These are phyloP conservation scores for Protonemura montana DNA, from an alignment of 2,888 invertebrate species.

Conservation along the genomic window DNA sequence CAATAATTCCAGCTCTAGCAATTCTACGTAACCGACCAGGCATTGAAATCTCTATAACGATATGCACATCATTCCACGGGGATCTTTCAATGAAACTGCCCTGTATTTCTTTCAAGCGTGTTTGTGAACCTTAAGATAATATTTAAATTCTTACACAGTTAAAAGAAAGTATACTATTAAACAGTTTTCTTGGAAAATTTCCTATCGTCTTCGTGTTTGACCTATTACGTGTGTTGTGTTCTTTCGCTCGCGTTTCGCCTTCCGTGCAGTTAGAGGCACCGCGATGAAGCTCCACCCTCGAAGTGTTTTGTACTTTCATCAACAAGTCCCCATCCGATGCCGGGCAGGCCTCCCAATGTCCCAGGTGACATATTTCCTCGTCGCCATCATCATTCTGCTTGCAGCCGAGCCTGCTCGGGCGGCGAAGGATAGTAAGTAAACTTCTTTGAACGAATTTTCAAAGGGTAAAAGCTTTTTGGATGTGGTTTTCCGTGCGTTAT, in stretches of 20 bases:
- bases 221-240: slow-evolving; percentile 17
- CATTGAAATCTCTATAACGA: neutral
- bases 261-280: neutral
- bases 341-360: neutral
- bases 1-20: neutral
- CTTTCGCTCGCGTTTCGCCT: neutral
- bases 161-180: neutral
- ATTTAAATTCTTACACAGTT: neutral
- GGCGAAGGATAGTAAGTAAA: slow-evolving; percentile 39
- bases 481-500: neutral
- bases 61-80: neutral
- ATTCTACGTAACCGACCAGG: neutral
- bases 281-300: neutral
- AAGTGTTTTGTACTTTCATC: neutral
- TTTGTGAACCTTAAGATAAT: neutral
- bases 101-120: neutral
- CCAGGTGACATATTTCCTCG: neutral
- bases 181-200: neutral
- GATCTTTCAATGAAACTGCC: neutral
- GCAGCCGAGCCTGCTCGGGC: neutral
- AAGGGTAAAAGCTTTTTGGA: neutral
- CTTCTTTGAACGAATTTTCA: slow-evolving; percentile 22
- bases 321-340: neutral
- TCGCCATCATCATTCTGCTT: slow-evolving; percentile 10
- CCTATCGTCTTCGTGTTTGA: slow-evolving; percentile 3